Conservation (phyloP, 2,888 invertebrate species). For the Microctonus hyperodae region DNA sequence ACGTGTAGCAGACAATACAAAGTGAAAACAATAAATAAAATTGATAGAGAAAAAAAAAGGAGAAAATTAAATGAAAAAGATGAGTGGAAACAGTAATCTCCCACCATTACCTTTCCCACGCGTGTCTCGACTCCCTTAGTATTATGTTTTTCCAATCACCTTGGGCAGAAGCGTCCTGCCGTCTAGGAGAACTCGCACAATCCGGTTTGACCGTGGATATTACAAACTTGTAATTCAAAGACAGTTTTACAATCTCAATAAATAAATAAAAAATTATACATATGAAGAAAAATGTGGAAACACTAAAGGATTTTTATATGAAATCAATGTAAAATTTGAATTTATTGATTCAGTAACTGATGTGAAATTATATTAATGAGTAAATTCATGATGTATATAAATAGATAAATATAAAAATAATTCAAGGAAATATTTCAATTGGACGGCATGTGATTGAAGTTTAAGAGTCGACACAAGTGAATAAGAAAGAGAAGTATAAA, state of each 20-base stretch:
- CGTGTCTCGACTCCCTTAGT: slow-evolving; percentile 47
- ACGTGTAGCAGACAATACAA: background rate
- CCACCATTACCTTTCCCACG: slow-evolving; percentile 55
- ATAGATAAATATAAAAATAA: slow-evolving; percentile 39
- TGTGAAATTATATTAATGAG: background rate
- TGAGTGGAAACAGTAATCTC: slow-evolving; percentile 39
- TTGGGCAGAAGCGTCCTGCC: slow-evolving; percentile 49
- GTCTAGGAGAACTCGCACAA: slow-evolving; percentile 47
- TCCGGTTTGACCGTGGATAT: slow-evolving; percentile 36
- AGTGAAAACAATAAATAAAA: background rate
- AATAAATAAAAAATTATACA: background rate
- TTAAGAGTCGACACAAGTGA: too few relatives aligned
- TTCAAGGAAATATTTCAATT: slow-evolving; percentile 46
- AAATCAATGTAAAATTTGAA: background rate
- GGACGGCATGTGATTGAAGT: slow-evolving; percentile 27
- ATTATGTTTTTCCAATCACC: slow-evolving; percentile 41
- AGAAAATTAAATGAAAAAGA: slow-evolving; percentile 8
- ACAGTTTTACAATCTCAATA: background rate
- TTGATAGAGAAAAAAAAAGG: slow-evolving; percentile 8
- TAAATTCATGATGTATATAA: background rate
- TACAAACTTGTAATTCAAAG: slow-evolving; percentile 29
- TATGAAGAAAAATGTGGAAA: too few relatives aligned
- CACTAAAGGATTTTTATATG: background rate
- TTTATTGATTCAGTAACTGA: background rate
- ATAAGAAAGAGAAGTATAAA: background rate